Evolutionary conservation across 2,113 vertebrate genomes (phyloP).

Genomic region (Emydura subglobosa): DNA sequence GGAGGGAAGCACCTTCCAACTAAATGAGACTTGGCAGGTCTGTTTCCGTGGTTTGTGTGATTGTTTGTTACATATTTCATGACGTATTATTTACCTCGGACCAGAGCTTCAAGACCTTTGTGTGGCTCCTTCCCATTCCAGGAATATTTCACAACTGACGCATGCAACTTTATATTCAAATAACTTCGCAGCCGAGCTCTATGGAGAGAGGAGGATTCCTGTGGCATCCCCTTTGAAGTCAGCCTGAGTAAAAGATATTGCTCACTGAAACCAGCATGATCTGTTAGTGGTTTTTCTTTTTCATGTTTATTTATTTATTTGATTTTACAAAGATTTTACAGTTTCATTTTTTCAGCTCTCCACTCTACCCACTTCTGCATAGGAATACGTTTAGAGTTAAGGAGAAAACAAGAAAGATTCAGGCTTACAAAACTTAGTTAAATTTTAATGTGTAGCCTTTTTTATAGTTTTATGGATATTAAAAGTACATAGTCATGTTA

Average conservation of each 20-base stretch:
- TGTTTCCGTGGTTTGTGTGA: not conserved
- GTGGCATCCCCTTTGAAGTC: not conserved
- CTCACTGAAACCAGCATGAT: not conserved
- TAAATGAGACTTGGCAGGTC: not conserved
- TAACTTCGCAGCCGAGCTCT: not conserved
- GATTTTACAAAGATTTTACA: not conserved
- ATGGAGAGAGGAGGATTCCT: not conserved
- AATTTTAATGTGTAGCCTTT: rapidly evolving
- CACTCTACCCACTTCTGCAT: not conserved
- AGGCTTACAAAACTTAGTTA: not conserved
- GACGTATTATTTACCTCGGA: not conserved
- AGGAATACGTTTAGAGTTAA: rapidly evolving
- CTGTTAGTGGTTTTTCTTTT: not conserved
- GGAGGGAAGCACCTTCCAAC: not conserved
- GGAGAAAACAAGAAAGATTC: not conserved
- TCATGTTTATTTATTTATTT: not conserved
- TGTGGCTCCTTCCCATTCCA: not conserved
- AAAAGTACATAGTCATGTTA: not conserved
- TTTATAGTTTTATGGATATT: not conserved
- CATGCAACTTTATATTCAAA: not conserved
- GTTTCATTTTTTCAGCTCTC: rapidly evolving
- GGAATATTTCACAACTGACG: not conserved
- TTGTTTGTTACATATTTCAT: not conserved
- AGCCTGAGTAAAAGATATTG: not conserved
- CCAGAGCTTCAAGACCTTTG: not conserved